Conservation (phyloP, 2,113 vertebrate species). For the Ciconia maguari region DNA sequence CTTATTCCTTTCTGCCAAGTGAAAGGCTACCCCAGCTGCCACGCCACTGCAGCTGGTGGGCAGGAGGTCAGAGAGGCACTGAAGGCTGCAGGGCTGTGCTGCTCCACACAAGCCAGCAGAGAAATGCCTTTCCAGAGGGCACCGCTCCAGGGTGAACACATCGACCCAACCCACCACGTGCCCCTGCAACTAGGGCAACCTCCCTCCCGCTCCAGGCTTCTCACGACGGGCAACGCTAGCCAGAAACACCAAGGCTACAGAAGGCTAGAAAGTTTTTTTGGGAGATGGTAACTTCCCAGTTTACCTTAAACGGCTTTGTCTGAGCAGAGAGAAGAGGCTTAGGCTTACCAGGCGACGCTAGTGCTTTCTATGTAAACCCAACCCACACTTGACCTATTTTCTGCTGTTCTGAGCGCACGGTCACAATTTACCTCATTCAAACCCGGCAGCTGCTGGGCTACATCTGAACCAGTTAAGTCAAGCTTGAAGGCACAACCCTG, state of each 20-base stretch:
- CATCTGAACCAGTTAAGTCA: slow-evolving; percentile 41
- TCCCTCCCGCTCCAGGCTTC: background rate
- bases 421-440: slow-evolving; percentile 59
- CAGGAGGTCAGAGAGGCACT: background rate
- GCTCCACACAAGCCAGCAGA: rapidly evolving
- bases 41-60: background rate
- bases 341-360: slow-evolving; percentile 17
- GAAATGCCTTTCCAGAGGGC: rapidly evolving
- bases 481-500: slow-evolving; percentile 44
- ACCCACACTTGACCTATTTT: slow-evolving; percentile 69
- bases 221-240: rapidly evolving
- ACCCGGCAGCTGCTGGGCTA: slow-evolving; percentile 40
- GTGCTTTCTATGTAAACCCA: slow-evolving; percentile 60
- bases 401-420: slow-evolving; percentile 12
- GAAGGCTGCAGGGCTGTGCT: background rate
- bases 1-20: background rate
- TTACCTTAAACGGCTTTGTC: slow-evolving; percentile 62
- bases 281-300: slow-evolving; percentile 19
- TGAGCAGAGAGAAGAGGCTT: slow-evolving; percentile 32
- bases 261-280: background rate
- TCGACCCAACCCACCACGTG: rapidly evolving
- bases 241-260: too few species aligned
- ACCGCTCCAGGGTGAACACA: background rate
- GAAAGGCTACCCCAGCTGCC: slow-evolving; percentile 27
- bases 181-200: background rate